phyloP scores from a whole-genome alignment of 2,113 vertebrate genomes.

The Blennius ocellaris region DNA sequence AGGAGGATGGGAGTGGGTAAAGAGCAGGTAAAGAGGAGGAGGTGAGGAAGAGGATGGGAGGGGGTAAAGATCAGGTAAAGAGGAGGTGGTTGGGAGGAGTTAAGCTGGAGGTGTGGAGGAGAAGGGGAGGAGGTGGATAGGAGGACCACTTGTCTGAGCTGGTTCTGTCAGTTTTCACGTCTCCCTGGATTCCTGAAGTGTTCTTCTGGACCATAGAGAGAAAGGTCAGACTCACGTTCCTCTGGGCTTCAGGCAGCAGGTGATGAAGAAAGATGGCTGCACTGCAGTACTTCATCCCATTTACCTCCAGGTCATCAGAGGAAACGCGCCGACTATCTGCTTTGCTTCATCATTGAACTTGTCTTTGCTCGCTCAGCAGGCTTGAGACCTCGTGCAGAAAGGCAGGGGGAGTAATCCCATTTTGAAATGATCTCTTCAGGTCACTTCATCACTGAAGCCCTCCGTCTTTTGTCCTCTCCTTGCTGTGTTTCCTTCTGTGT shows the following conservation, averaged over 20 bases:
- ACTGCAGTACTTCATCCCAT: background rate
- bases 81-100: too few species aligned
- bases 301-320: background rate
- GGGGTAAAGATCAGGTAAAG: too few species aligned
- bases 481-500: slow-evolving; percentile 64
- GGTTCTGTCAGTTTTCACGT: slow-evolving; percentile 13
- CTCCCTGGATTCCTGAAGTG: slow-evolving; percentile 1
- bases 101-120: background rate
- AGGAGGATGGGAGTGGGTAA: too few species aligned
- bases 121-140: background rate
- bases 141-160: slow-evolving; percentile 18
- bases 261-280: background rate
- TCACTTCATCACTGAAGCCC: slow-evolving; percentile 75
- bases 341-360: background rate
- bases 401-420: slow-evolving; percentile 53
- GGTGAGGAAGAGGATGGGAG: too few species aligned
- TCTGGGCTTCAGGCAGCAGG: background rate
- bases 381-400: slow-evolving; percentile 60
- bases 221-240: too few species aligned
- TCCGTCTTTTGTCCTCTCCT: slow-evolving; percentile 63
- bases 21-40: too few species aligned
- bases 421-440: slow-evolving; percentile 77
- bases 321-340: background rate
- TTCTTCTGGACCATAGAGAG: background rate
- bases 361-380: slow-evolving; percentile 59